Evolutionary conservation across 2,888 invertebrate species (phyloP).

Genomic region (Plagodis pulveraria): DNA sequence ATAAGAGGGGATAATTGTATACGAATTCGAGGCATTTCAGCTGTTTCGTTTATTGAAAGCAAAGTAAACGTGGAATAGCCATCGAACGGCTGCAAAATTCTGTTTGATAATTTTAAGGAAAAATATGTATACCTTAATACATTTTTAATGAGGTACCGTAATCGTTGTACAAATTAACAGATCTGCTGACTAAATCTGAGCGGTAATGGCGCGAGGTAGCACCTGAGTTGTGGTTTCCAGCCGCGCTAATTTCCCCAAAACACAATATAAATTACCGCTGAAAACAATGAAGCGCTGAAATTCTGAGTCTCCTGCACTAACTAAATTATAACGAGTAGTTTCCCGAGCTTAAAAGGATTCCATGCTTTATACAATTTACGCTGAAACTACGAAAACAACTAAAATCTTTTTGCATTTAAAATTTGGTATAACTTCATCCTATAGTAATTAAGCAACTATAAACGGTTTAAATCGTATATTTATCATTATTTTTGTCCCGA

Average conservation of each 20-base stretch:
- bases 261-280: conserved; percentile 75
- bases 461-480: too few species aligned
- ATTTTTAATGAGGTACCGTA: conserved; percentile 71
- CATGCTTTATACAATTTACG: conserved; percentile 54
- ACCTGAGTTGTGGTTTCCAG: conserved; percentile 61
- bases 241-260: conserved; percentile 72
- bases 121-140: conserved; percentile 48
- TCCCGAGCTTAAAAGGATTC: conserved; percentile 59
- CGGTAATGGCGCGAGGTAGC: conserved; percentile 66
- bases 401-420: neutral
- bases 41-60: conserved; percentile 30
- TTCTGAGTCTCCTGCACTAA: conserved; percentile 43
- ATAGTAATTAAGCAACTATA: too few species aligned
- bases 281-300: conserved; percentile 70
- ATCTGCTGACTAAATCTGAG: conserved; percentile 65
- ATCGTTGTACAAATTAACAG: conserved; percentile 67
- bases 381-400: conserved; percentile 19
- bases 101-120: conserved; percentile 13
- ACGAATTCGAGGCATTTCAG: conserved; percentile 35
- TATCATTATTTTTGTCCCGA: too few species aligned
- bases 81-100: conserved; percentile 22
- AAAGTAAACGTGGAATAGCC: conserved; percentile 41
- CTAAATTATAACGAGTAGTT: conserved; percentile 57
- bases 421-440: neutral
- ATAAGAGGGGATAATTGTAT: conserved; percentile 40